Evolutionary conservation across 1,140 invertebrate species (phyloP), one percentile per base, ranked within the genome.

Genomic region (Drusus annulatus): DNA sequence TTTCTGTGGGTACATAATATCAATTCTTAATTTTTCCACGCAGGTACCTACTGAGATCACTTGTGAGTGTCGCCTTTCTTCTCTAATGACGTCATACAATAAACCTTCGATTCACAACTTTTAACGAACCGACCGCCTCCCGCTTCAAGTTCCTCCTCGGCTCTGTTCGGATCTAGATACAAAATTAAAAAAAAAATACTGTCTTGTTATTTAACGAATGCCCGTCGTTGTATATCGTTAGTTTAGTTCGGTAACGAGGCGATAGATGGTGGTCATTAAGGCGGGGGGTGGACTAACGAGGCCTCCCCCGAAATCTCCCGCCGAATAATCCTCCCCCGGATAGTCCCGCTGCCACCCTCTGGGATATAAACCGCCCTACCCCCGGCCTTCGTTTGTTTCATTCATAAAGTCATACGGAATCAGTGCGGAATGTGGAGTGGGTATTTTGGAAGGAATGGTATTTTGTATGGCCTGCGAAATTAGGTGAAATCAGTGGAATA

Each of bases 191-290:
- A 28, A 56, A 45, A 77, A 78, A 76, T 28, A 60, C 28, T 31
- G 45, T 50, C 65, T 73, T 78, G 51, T 79, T 79, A 60, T 73
- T 52, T 63, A 62, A 50, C 63, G 63, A 68, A 68, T 65, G 21
- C n/a, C 25, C 28, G 28, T 50, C 52, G 71, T 74, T 74, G 69
- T 71, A 51, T 74, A 51, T 82, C 77, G 68, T 82, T 73, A 82
- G 81, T 80, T 82, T 80, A 77, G 76, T 80, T 79, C 77, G 23
- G 79, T 83, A 83, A 83, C 81, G 81, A 83, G 79, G 79, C 81
- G 79, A 83, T 83, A 76, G 81, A 83, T 83, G 81, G 69, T 69
- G 76, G 79, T 83, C 79, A 83, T 80, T 83, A 82, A 78, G 76
- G 17, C 10, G 36, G 56, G 56, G 69, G 65, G 21, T 31, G 80